phyloP scores from a whole-genome alignment of 2,797 vertebrate genomes.

The Cephalopachus bancanus region DNA sequence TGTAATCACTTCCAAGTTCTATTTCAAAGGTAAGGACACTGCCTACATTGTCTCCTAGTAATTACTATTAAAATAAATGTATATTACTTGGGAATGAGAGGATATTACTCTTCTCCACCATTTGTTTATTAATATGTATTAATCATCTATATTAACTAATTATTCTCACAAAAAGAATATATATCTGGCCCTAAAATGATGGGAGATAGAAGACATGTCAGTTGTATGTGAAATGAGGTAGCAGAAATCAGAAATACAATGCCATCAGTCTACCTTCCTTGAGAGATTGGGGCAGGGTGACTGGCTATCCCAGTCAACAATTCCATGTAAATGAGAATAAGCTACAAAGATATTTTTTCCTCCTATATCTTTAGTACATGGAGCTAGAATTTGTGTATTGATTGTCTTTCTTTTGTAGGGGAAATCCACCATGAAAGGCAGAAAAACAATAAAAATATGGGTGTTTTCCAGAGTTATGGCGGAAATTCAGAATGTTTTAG shows the following conservation, averaged over 20 bases:
- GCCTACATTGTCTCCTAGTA: neutral
- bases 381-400: neutral
- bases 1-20: constrained; percentile 3
- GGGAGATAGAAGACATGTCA: neutral
- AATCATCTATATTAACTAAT: neutral
- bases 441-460: neutral
- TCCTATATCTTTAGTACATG: neutral
- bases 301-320: neutral
- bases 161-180: neutral
- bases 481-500: neutral
- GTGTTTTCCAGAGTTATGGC: neutral
- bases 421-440: neutral
- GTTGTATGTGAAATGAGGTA: neutral
- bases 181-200: neutral
- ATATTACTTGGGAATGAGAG: neutral
- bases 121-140: neutral
- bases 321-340: neutral
- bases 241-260: neutral
- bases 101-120: neutral
- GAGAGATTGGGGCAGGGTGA: neutral
- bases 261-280: neutral
- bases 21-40: neutral
- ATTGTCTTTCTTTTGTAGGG: neutral
- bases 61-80: constrained; percentile 6
- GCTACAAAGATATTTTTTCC: neutral